Evolutionary conservation across 2,888 invertebrate species (phyloP).

Genomic region (Parascotia fuliginaria): DNA sequence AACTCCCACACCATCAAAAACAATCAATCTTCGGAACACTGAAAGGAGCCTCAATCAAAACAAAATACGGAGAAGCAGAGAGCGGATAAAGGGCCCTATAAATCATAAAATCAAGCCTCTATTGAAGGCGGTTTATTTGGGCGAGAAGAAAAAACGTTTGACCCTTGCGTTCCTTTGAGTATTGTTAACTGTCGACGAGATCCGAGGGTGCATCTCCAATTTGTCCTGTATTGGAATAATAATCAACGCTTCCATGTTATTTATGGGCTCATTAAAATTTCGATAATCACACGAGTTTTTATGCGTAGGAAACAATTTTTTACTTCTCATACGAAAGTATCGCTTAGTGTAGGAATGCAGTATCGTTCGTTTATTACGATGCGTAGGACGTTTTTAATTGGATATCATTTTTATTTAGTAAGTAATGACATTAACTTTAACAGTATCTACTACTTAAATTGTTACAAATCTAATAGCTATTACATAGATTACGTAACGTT

Average conservation of each 20-base stretch:
- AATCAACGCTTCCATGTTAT: slow-evolving; percentile 73
- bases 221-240: slow-evolving; percentile 78
- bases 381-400: slow-evolving; percentile 75
- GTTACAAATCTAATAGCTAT: slow-evolving; percentile 56
- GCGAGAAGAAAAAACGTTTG: slow-evolving; percentile 69
- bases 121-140: slow-evolving; percentile 80
- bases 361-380: slow-evolving; percentile 48
- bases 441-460: slow-evolving; percentile 52
- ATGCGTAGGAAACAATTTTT: slow-evolving; percentile 33
- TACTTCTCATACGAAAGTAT: slow-evolving; percentile 24
- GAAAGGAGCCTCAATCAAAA: slow-evolving; percentile 84
- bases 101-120: slow-evolving; percentile 84
- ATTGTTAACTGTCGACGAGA: slow-evolving; percentile 64
- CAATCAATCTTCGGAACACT: slow-evolving; percentile 81
- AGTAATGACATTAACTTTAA: slow-evolving; percentile 55
- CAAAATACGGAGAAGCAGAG: slow-evolving; percentile 78
- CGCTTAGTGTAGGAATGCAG: slow-evolving; percentile 40
- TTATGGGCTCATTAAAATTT: slow-evolving; percentile 81
- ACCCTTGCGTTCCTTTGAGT: slow-evolving; percentile 63
- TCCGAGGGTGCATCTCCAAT: slow-evolving; percentile 76
- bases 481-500: slow-evolving; percentile 47
- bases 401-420: slow-evolving; percentile 63
- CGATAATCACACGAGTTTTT: slow-evolving; percentile 70
- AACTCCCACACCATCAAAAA: slow-evolving; percentile 80
- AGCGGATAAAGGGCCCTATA: slow-evolving; percentile 81